phyloP scores from a whole-genome alignment of 2,113 vertebrate genomes.

The Laticauda colubrina region DNA sequence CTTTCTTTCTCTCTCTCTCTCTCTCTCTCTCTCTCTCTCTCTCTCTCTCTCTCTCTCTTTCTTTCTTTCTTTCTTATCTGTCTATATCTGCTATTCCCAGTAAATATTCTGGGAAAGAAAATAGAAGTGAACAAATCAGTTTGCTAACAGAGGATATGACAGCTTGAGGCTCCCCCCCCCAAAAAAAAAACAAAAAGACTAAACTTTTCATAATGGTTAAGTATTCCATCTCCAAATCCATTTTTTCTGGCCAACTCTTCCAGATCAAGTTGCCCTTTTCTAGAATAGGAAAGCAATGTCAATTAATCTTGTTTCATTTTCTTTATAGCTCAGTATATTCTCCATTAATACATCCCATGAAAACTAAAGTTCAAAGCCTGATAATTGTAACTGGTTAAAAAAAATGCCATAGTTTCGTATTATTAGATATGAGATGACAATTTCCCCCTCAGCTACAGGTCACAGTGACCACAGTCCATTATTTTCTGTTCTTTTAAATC shows the following conservation, averaged over 20 bases:
- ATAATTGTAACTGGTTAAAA: neutral
- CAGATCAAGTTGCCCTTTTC: conserved; percentile 29
- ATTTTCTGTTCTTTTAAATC: conserved; percentile 1
- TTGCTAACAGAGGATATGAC: neutral
- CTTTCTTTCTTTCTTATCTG: neutral
- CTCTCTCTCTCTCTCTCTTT: rapidly evolving
- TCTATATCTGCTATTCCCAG: too few relatives aligned
- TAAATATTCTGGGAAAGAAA: neutral
- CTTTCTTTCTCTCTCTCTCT: neutral
- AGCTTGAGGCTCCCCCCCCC: neutral
- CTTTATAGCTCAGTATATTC: neutral
- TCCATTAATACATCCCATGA: neutral
- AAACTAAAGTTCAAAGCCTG: conserved; percentile 16
- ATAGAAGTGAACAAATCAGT: neutral
- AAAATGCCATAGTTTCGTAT: neutral
- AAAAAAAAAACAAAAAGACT: neutral
- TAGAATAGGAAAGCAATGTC: conserved; percentile 17
- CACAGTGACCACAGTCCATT: conserved; percentile 37
- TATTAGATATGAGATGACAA: neutral
- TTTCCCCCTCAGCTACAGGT: conserved; percentile 30
- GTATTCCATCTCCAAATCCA: neutral
- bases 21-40: neutral
- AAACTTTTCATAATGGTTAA: neutral
- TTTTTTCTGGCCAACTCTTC: conserved; percentile 17
- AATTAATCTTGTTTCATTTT: conserved; percentile 18